A percentile compares a stretch with the other conserved stretches of the same genome.
These are phyloP conservation scores for Heterohyrax brucei DNA, from an alignment of 2,797 vertebrate species.

Conservation along the genomic window DNA sequence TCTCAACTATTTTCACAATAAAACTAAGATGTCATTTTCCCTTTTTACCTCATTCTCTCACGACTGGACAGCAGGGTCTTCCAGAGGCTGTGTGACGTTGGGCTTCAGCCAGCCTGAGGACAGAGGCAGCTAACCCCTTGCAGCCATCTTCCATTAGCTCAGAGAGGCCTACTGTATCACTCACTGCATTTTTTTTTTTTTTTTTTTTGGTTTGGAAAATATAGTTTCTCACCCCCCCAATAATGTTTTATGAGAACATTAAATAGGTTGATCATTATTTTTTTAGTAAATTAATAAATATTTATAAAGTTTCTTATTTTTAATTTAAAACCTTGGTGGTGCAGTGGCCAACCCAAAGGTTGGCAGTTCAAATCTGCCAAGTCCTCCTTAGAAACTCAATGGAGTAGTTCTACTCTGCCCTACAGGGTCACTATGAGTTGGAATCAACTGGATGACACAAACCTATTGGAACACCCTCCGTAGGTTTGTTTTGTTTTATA, in stretches of 20 bases:
- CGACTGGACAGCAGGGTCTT: not conserved
- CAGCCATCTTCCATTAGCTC: not conserved
- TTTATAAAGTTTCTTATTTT: slow-evolving; percentile 7
- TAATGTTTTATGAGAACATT: not conserved
- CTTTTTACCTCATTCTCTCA: not conserved
- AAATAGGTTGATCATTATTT: slow-evolving; percentile 18
- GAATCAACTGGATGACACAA: no score
- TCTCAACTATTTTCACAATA: not conserved
- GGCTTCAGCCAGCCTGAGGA: not conserved
- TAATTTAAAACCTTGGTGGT: not conserved
- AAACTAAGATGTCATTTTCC: not conserved
- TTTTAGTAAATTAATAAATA: not conserved
- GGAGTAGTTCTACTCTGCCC: no score
- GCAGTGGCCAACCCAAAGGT: no score
- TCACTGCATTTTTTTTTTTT: not conserved
- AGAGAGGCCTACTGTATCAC: not conserved
- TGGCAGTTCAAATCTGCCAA: no score
- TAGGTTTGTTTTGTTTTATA: no score
- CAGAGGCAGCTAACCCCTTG: not conserved
- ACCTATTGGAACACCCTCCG: no score
- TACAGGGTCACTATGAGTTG: no score
- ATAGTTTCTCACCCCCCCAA: slow-evolving; percentile 41
- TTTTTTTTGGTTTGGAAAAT: not conserved
- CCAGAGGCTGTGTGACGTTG: not conserved
- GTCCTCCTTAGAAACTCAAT: no score